Evolutionary conservation across 2,888 invertebrate species (phyloP), one percentile per base, ranked within the genome.

Genomic region (Danaus chrysippus): DNA sequence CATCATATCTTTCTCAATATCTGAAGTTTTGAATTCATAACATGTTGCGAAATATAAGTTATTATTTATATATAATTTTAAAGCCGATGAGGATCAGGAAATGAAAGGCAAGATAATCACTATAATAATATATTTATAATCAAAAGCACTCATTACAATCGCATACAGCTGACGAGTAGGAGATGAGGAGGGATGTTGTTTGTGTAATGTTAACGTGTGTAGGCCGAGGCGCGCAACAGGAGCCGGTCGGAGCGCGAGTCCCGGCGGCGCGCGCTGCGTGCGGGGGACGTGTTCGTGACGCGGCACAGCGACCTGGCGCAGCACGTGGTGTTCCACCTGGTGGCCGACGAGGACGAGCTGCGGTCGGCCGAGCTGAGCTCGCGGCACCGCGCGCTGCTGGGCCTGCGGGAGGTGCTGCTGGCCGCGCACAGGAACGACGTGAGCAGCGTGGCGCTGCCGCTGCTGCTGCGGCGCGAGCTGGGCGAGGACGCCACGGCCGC

Each of bases 391-490:
- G 97, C 96, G 19, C 97, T 99, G 72, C 92, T 99, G 64, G 99
- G 99, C 0, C 92, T 99, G 65, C 93, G 99, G 65, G 99, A 98
- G 87, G 96, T 99, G 67, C 92, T 99, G 71, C 98, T 98, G 91
- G 95, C 96, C 58, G 98, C 98, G n/a, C 97, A 98, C 87, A 94
- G 96, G 60, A 96, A 97, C 84, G 99, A 99, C 90, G 94, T 99
- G 62, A 97, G 97, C 41, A 97, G 96, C 41, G 87, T 99, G 57
- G 96, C 98, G 3, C 94, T 99, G 73, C 99, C 99, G 23, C 93
- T 99, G 65, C 91, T 99, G 57, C 92, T 99, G 58, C 94, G 96
- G 1, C 97, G 99, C 83, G 96, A 98, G 83, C 96, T 99, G 94
- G 76, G n/a, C 74, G 49, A 95, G 95, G 96, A 97, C 79, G 97